Percentiles rank a stretch among this genome's conserved stretches.
phyloP scores from a whole-genome alignment of 1,140 invertebrate genomes.

The Orchestia grillus region DNA sequence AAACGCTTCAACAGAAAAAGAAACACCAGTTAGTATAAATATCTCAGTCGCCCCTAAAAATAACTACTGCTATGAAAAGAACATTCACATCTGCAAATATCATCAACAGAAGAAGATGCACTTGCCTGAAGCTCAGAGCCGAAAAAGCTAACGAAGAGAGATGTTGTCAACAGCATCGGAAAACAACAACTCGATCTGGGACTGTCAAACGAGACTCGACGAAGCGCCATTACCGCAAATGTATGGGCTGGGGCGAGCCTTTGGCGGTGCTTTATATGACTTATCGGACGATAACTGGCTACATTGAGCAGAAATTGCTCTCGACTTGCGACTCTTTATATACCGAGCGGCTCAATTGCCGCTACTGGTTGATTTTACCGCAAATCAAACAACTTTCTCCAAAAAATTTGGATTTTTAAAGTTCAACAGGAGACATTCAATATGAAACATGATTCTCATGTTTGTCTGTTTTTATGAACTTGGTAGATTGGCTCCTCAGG shows the following conservation, averaged over 20 bases:
- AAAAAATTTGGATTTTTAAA: background rate
- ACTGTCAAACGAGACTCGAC: background rate
- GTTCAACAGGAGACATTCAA: background rate
- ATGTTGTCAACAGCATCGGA: background rate
- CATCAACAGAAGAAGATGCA: background rate
- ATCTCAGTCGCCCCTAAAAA: background rate
- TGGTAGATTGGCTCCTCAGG: background rate
- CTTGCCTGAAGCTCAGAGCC: background rate
- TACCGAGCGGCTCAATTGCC: background rate
- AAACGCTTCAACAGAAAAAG: background rate
- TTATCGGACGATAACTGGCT: background rate
- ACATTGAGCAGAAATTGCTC: background rate
- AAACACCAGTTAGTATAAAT: background rate
- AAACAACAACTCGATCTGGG: background rate
- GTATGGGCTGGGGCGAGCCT: background rate
- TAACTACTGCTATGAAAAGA: background rate
- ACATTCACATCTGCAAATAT: background rate
- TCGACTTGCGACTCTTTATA: background rate
- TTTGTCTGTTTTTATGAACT: background rate
- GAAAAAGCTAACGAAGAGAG: background rate
- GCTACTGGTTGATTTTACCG: background rate
- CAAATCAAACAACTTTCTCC: background rate
- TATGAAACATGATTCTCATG: background rate
- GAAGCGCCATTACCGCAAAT: background rate
- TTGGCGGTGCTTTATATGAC: background rate